These are phyloP conservation scores for Brachionus angularis DNA, from an alignment of 1,140 invertebrate species.

Conservation along the genomic window DNA sequence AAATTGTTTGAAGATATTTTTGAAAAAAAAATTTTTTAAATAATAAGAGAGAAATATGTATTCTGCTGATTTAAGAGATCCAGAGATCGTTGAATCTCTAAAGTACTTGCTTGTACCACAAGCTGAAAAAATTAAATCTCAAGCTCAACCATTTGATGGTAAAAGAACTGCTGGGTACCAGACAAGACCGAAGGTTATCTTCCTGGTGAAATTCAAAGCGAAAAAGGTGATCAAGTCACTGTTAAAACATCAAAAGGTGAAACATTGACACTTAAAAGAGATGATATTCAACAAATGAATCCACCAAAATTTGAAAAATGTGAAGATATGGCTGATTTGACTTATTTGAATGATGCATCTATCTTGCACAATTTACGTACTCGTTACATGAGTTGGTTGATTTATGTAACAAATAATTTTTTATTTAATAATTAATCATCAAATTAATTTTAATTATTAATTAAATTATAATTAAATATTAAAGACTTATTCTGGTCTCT, in stretches of 20 bases:
- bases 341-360: slow-evolving; percentile 98
- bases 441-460: no score
- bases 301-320: slow-evolving; percentile 98
- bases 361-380: slow-evolving; percentile 97
- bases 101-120: slow-evolving; percentile 37
- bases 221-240: slow-evolving; percentile 93
- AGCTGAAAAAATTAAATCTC: slow-evolving; percentile 50
- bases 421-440: not conserved
- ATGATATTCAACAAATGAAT: slow-evolving; percentile 93
- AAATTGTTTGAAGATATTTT: no score
- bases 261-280: slow-evolving; percentile 82
- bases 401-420: slow-evolving; percentile 77
- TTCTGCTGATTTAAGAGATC: slow-evolving; percentile 36
- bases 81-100: slow-evolving; percentile 43
- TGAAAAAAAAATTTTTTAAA: slow-evolving; percentile 15
- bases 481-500: slow-evolving; percentile 98
- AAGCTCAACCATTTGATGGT: slow-evolving; percentile 95
- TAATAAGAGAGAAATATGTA: slow-evolving; percentile 21
- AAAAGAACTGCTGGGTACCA: slow-evolving; percentile 99
- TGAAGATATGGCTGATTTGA: slow-evolving; percentile 99
- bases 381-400: slow-evolving; percentile 92
- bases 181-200: slow-evolving; percentile 94
- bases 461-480: slow-evolving; percentile 45
- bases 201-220: slow-evolving; percentile 91
- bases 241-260: slow-evolving; percentile 64